Base-by-base conservation (phyloP, 1,140 invertebrate species). In the Temnothorax curvispinosus region DNA sequence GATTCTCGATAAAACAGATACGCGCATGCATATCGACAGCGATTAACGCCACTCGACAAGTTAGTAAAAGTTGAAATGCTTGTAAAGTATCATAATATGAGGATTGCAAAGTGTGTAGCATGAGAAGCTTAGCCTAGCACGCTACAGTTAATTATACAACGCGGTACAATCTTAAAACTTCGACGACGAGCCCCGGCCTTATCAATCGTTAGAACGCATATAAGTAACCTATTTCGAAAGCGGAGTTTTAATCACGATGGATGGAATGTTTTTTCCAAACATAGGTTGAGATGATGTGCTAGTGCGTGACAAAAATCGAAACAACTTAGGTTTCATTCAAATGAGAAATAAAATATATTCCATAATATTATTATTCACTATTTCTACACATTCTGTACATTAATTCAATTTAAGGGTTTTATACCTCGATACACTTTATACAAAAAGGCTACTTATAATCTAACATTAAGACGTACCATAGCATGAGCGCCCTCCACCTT, bases 321-420 rank as follows among this genome's bases (percentile, higher is more conserved):
- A 95, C 94, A 95, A 93, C 92, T 90, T 92, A 94, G 92, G 91
- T 94, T 94, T 94, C 91, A 94, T 95, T 95, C 91, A 94, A 95
- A 95, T 95, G 94, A 95, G 94, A 95, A 95, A 95, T 95, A 95
- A 95, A 95, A 94, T 95, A 94, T 95, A 95, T 95, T 95, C 94
- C 94, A 95, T 95, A 95, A 95, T 95, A 94, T 95, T 95, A 95
- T 95, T 95, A 95, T 95, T 95, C 94, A 95, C 95, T 95, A 95
- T 95, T 94, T 95, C 95, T 95, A 95, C 95, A 95, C 94, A 95
- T 95, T 95, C 95, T 95, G 95, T 95, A 95, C 95, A 95, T 94
- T 95, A 94, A 95, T 95, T 95, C 94, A 94, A 94, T 93, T 95
- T 94, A 95, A 95, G 93, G 94, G 92, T 94, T 95, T 95, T 93